phyloP scores from a whole-genome alignment of 2,888 invertebrate species.

The Philereme vetulata region DNA sequence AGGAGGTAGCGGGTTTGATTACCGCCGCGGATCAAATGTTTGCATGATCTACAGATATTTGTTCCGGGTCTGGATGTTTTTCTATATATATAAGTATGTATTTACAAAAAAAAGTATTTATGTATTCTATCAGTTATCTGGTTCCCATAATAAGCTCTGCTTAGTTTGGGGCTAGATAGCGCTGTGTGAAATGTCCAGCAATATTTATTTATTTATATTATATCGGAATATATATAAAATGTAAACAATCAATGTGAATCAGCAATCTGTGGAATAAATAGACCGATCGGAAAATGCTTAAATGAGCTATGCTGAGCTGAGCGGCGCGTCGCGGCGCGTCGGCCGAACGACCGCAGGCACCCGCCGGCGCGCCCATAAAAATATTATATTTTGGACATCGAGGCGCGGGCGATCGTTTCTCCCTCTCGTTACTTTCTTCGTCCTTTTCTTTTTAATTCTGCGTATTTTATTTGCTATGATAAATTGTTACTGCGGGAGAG shows the following conservation, averaged over 20 bases:
- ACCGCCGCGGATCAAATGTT: too few species aligned
- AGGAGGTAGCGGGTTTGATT: too few species aligned
- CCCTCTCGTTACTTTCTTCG: slow-evolving; percentile 73
- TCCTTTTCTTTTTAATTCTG: slow-evolving; percentile 81
- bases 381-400: slow-evolving; percentile 70
- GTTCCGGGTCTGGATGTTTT: too few species aligned
- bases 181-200: too few species aligned
- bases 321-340: slow-evolving; percentile 5
- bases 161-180: too few species aligned
- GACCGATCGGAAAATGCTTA: slow-evolving; percentile 43
- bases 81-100: too few species aligned
- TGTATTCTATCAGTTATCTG: too few species aligned
- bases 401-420: slow-evolving; percentile 61
- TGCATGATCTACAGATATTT: too few species aligned
- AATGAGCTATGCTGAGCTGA: slow-evolving; percentile 53
- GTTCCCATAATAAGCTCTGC: too few species aligned
- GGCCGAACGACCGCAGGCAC: slow-evolving; percentile 11
- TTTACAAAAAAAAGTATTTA: too few species aligned
- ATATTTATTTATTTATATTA: too few species aligned
- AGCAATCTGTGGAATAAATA: slow-evolving; percentile 30
- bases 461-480: slow-evolving; percentile 83
- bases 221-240: slow-evolving; percentile 1
- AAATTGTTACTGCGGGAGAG: slow-evolving; percentile 75
- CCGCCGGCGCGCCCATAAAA: slow-evolving; percentile 58
- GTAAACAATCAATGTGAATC: slow-evolving; percentile 1